phyloP scores from a whole-genome alignment of 2,888 invertebrate species.

The Crocallis elinguaria region DNA sequence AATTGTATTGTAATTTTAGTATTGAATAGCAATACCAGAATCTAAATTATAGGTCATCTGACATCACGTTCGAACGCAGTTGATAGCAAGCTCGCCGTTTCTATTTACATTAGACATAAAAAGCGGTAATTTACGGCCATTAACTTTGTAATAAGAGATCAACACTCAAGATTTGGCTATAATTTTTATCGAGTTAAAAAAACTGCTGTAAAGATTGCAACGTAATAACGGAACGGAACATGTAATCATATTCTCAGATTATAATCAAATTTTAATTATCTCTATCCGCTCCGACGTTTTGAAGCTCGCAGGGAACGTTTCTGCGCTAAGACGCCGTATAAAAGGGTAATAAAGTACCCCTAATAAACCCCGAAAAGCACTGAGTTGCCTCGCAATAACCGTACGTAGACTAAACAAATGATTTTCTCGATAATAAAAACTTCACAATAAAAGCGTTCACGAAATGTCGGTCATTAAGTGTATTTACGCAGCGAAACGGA shows the following conservation, averaged over 20 bases:
- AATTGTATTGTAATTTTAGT: conserved; percentile 54
- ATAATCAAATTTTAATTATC: conserved; percentile 75
- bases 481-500: conserved; percentile 83
- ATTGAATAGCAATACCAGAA: conserved; percentile 51
- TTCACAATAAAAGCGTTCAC: conserved; percentile 83
- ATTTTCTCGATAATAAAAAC: conserved; percentile 83
- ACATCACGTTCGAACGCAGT: conserved; percentile 34
- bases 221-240: conserved; percentile 59
- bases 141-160: conserved; percentile 62
- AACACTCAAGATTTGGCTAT: conserved; percentile 54
- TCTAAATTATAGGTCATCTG: conserved; percentile 46
- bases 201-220: conserved; percentile 50
- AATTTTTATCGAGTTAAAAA: conserved; percentile 55
- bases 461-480: conserved; percentile 83
- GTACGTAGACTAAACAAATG: conserved; percentile 84
- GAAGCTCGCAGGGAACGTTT: conserved; percentile 61
- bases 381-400: conserved; percentile 74
- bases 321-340: conserved; percentile 65
- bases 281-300: conserved; percentile 63
- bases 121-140: conserved; percentile 50
- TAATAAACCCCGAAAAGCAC: conserved; percentile 80
- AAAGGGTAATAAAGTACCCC: conserved; percentile 77
- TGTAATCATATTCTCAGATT: conserved; percentile 71
- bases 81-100: conserved; percentile 36
- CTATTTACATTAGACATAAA: conserved; percentile 47